Percentiles rank a stretch among this genome's conserved stretches.
Conservation (phyloP, 1,140 invertebrate genomes). For the Lordiphosa collinella region DNA sequence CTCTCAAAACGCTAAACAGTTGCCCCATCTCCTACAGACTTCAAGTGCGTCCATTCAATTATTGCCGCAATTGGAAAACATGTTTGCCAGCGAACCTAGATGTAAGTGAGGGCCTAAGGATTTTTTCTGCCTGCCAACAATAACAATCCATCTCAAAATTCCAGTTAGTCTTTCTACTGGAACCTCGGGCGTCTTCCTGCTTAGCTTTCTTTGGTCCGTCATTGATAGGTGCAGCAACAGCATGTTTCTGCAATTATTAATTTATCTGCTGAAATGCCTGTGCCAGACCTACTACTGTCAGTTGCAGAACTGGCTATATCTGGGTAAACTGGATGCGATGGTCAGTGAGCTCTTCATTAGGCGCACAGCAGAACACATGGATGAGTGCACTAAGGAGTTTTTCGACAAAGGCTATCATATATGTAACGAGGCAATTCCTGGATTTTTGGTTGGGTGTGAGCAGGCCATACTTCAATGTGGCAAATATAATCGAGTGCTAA, state of each 20-base stretch:
- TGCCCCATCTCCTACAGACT: conserved; percentile 21
- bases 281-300: conserved; percentile 64
- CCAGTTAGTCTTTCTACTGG: conserved; percentile 25
- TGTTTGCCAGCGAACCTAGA: conserved; percentile 26
- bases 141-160: no score
- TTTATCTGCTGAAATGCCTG: conserved; percentile 57
- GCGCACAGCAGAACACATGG: conserved; percentile 5
- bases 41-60: conserved; percentile 21
- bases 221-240: conserved; percentile 47
- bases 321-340: conserved; percentile 59
- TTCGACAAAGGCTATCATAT: conserved; percentile 69
- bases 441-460: conserved; percentile 63
- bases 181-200: conserved; percentile 40
- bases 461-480: conserved; percentile 67
- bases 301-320: conserved; percentile 65
- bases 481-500: conserved; percentile 71
- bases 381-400: conserved; percentile 63
- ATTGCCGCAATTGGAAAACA: conserved; percentile 24
- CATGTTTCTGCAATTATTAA: conserved; percentile 47
- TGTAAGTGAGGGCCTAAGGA: conserved; percentile 16
- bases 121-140: conserved; percentile 1
- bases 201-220: conserved; percentile 55
- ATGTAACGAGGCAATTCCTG: conserved; percentile 44
- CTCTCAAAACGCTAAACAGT: not conserved
- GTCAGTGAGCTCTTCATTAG: conserved; percentile 66